A percentile compares a stretch with the other conserved stretches of the same genome.
phyloP scores from a whole-genome alignment of 2,113 vertebrate species.

The Misgurnus anguillicaudatus region DNA sequence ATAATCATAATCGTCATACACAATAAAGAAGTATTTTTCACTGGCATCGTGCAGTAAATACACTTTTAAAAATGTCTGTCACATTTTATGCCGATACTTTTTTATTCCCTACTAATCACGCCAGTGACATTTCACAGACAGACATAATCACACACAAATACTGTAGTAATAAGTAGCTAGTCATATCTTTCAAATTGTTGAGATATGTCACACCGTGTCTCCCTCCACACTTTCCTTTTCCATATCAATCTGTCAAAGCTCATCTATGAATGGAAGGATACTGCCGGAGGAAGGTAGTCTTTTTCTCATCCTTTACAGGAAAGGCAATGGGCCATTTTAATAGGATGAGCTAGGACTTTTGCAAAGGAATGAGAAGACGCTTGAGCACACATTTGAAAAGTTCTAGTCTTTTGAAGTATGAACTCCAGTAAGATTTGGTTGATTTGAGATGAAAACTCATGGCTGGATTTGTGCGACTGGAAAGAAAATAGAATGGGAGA shows the following conservation, averaged over 20 bases:
- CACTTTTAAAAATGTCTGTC: not conserved
- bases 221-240: constrained; percentile 60
- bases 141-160: not conserved
- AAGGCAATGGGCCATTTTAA: constrained; percentile 73
- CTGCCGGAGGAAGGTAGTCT: constrained; percentile 61
- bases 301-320: constrained; percentile 59
- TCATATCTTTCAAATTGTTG: not conserved
- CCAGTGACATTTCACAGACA: not conserved
- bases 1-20: not conserved
- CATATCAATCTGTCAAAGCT: constrained; percentile 58
- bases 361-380: not conserved
- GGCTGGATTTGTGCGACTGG: constrained; percentile 49
- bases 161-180: not conserved
- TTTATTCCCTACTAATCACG: constrained; percentile 5
- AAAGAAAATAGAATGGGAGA: constrained; percentile 40
- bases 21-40: not conserved
- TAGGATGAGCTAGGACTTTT: constrained; percentile 64
- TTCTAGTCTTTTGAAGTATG: constrained; percentile 60
- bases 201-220: constrained; percentile 64
- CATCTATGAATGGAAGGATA: constrained; percentile 62
- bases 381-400: constrained; percentile 33
- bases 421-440: constrained; percentile 58
- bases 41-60: not conserved
- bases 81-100: not conserved
- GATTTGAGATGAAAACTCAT: constrained; percentile 65